Percentiles rank a stretch among this genome's conserved stretches.
phyloP scores from a whole-genome alignment of 2,797 vertebrate species.

The Simalia tracyae region DNA sequence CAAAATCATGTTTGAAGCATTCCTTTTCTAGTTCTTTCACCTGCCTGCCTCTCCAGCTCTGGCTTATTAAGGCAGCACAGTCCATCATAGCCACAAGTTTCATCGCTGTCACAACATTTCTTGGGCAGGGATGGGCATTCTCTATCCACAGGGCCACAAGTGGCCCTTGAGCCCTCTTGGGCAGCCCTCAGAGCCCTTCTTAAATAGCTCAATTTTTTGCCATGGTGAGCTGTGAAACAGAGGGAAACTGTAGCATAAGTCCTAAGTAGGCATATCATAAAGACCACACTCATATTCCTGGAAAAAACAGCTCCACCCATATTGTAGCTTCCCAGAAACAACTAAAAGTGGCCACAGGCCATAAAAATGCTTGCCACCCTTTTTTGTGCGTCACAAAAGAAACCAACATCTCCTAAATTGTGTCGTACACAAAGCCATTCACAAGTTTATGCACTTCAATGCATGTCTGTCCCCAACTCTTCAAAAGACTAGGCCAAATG shows the following conservation, averaged over 20 bases:
- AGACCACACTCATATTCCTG: too few species aligned
- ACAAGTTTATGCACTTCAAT: neutral
- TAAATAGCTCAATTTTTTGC: too few species aligned
- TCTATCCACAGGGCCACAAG: too few species aligned
- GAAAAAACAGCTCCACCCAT: too few species aligned
- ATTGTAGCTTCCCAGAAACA: too few species aligned
- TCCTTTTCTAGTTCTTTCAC: neutral
- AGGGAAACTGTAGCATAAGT: too few species aligned
- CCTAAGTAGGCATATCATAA: too few species aligned
- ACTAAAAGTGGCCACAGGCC: neutral
- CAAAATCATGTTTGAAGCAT: neutral
- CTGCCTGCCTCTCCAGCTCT: neutral
- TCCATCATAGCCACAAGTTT: neutral
- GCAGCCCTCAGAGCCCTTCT: too few species aligned
- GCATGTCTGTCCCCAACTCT: neutral
- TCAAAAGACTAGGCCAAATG: neutral
- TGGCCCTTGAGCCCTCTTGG: too few species aligned
- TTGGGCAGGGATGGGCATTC: too few species aligned
- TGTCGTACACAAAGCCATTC: neutral
- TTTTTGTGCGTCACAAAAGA: neutral
- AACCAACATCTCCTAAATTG: neutral
- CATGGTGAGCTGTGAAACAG: too few species aligned
- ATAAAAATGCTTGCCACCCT: neutral
- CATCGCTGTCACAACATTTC: neutral
- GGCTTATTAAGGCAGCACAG: neutral